Evolutionary conservation across 1,140 invertebrate species (phyloP).

Genomic region (Bombus affinis): DNA sequence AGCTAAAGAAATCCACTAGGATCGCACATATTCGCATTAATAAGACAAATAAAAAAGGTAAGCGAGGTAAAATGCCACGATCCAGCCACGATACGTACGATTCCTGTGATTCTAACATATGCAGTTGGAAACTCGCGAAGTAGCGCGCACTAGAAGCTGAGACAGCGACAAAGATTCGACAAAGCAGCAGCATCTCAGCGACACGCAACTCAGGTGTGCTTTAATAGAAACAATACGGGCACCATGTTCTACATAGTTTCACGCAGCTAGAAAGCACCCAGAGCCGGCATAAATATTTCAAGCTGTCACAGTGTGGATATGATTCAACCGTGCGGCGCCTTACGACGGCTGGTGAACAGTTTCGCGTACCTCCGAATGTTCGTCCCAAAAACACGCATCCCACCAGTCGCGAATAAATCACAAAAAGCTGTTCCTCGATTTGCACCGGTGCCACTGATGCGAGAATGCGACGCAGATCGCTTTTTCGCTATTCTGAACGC

Average conservation of each 20-base stretch:
- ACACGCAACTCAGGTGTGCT: conserved; percentile 17
- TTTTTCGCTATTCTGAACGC: background rate
- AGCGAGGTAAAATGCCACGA: too few relatives aligned
- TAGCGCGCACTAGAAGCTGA: background rate
- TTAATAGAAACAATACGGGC: conserved; percentile 46
- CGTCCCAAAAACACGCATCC: conserved; percentile 23
- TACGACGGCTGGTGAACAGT: conserved; percentile 16
- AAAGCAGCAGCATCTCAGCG: conserved; percentile 25
- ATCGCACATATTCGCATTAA: background rate
- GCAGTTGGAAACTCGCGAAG: background rate
- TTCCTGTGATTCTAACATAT: background rate
- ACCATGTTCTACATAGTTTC: conserved; percentile 21
- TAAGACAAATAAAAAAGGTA: too few relatives aligned
- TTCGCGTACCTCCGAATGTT: background rate
- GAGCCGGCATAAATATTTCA: conserved; percentile 49
- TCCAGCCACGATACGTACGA: background rate
- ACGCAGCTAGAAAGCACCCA: conserved; percentile 24
- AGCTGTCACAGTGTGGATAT: conserved; percentile 23
- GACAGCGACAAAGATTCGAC: conserved; percentile 33
- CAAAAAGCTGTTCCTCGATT: conserved; percentile 1
- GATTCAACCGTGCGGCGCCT: conserved; percentile 23
- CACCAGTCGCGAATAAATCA: conserved; percentile 23
- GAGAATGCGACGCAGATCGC: background rate
- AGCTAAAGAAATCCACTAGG: too few relatives aligned
- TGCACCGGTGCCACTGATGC: background rate